Percentiles rank a stretch among this genome's conserved stretches.
These are phyloP conservation scores for Lepus timidus DNA, from an alignment of 2,113 vertebrate species.

Conservation along the genomic window DNA sequence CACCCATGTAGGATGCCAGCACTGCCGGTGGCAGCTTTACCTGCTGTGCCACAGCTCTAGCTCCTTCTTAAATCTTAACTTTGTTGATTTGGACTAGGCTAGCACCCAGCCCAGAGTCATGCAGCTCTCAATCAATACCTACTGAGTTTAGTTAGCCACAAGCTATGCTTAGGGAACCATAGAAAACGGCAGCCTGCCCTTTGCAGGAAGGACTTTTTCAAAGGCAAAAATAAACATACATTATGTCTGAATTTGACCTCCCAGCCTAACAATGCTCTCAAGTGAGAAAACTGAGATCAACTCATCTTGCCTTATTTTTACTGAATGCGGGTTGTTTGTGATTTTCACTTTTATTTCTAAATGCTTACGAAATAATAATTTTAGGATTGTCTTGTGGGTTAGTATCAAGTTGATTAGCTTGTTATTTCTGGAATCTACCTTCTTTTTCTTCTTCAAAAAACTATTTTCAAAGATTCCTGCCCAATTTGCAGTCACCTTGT, in stretches of 20 bases:
- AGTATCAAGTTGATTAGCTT: neutral
- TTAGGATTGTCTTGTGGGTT: constrained; percentile 21
- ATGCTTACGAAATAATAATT: neutral
- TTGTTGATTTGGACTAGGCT: neutral
- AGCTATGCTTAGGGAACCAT: neutral
- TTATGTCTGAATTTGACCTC: neutral
- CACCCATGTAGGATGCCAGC: too few species aligned
- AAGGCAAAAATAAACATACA: neutral
- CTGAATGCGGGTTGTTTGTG: neutral
- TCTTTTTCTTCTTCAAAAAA: constrained; percentile 32
- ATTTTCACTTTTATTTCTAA: neutral
- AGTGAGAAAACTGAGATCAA: neutral
- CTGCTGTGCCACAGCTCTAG: too few species aligned
- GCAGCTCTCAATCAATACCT: neutral
- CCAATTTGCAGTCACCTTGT: neutral
- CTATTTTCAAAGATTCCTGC: neutral
- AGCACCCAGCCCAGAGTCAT: neutral
- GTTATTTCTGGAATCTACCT: neutral
- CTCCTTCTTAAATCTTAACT: neutral
- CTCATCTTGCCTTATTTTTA: neutral
- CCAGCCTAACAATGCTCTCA: neutral
- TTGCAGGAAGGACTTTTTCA: neutral
- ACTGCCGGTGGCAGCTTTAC: too few species aligned
- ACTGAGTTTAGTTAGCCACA: neutral
- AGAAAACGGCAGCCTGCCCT: too few species aligned